A percentile compares a stretch with the other conserved stretches of the same genome.
Evolutionary conservation across 2,888 invertebrate species (phyloP).

Genomic region (Pristionchus fissidentatus): DNA sequence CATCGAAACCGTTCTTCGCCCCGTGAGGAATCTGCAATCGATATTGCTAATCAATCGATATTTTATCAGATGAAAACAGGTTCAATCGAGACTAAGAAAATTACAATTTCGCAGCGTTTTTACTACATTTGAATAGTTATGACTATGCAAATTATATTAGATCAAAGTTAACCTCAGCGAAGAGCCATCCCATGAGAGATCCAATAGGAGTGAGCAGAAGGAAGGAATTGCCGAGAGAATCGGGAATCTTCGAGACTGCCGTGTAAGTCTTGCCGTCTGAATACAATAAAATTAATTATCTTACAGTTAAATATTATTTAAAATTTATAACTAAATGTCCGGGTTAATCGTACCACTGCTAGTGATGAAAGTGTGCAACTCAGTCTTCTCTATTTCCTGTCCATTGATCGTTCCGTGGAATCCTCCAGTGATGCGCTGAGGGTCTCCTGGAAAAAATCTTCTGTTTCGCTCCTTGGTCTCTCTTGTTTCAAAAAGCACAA

Average conservation of each 20-base stretch:
- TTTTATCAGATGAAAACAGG: too few species aligned
- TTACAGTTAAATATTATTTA: background rate
- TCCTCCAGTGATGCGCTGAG: slow-evolving; percentile 90
- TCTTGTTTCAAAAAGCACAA: too few species aligned
- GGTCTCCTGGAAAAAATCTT: slow-evolving; percentile 82
- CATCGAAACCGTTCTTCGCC: slow-evolving; percentile 90
- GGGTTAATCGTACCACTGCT: slow-evolving; percentile 60
- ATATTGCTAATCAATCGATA: background rate
- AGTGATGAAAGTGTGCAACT: slow-evolving; percentile 92
- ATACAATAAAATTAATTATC: background rate
- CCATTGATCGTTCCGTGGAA: slow-evolving; percentile 89
- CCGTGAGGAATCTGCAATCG: slow-evolving; percentile 77
- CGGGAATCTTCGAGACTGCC: slow-evolving; percentile 86
- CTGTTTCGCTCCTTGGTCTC: too few species aligned
- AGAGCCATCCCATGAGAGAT: slow-evolving; percentile 91
- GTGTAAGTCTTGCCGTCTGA: slow-evolving; percentile 88
- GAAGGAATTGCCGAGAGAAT: slow-evolving; percentile 85
- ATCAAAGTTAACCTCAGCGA: slow-evolving; percentile 82
- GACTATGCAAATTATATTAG: too few species aligned
- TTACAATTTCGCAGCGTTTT: background rate
- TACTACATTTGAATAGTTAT: background rate
- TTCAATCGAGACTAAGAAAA: background rate
- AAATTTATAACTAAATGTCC: too few species aligned
- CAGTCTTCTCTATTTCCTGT: slow-evolving; percentile 83
- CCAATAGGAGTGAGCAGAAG: slow-evolving; percentile 89